Evolutionary conservation across 2,888 invertebrate genomes (phyloP), one percentile per base, ranked within the genome.

Genomic region (Eupithecia tripunctaria): DNA sequence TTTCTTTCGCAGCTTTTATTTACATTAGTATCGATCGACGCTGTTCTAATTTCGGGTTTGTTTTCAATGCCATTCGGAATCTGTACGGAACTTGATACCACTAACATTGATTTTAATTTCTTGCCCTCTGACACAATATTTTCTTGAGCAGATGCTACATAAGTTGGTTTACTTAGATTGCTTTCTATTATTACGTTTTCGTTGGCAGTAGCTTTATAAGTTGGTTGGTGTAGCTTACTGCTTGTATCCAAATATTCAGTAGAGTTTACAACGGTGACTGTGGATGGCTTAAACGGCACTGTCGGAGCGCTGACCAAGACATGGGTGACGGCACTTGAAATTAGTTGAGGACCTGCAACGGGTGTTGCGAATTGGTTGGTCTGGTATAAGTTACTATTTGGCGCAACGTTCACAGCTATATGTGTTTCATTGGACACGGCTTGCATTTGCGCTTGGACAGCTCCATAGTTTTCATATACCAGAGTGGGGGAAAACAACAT

Each of bases 401-500:
- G 84, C 43, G 82, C 76, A 51, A 76, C 81, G 64, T 84, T 87
- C 15, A 86, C 75, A 18, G 87, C 59, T 14, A 88, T 80, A 75
- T 82, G 82, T 51, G 80, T 76, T 25, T 82, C 67, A 78, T 73
- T 82, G 6, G 76, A 62, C 4, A 81, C 77, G 47, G 74, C 60
- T 36, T 74, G 81, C 32, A 81, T 68, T 51, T 81, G 79, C n/a
- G 78, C 78, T 79, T 85, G 84, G 36, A 88, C 72, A 8, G 81
- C 69, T n/a, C 82, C 32, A 74, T 82, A 87, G 6, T 86, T 81
- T 76, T 89, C 85, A 68, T 89, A 91, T 27, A 87, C 82, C 36
- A 89, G 76, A 27, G 89, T 85, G 12, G 88, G 82, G 25, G 87
- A 84, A 70, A 91, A 79, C 10, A 91, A 71, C 18, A 91, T 83